Conservation (phyloP, 2,113 vertebrate species). For the Apeltes quadracus region DNA sequence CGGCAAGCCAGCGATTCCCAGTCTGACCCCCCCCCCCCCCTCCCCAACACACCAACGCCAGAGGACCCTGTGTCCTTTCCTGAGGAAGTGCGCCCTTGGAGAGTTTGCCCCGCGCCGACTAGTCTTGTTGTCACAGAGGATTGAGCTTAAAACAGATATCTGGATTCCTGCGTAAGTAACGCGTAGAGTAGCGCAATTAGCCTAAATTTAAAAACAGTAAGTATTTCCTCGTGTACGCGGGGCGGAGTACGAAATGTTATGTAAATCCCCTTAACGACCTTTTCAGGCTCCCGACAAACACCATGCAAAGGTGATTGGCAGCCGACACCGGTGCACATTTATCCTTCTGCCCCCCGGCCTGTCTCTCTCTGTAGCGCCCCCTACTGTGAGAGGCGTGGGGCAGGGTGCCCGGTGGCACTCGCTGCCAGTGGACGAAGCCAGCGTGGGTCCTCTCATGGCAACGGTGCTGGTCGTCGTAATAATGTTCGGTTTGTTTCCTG, state of each 20-base stretch:
- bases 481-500: constrained; percentile 81
- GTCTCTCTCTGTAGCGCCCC: constrained; percentile 80
- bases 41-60: no score
- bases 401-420: constrained; percentile 79
- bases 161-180: not conserved
- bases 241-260: constrained; percentile 80
- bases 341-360: constrained; percentile 73
- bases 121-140: constrained; percentile 7
- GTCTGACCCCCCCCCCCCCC: constrained; percentile 38
- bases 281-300: constrained; percentile 76
- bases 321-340: constrained; percentile 79
- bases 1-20: constrained; percentile 55
- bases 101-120: constrained; percentile 69
- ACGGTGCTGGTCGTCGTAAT: constrained; percentile 70
- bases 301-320: constrained; percentile 83
- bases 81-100: constrained; percentile 60
- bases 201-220: not conserved
- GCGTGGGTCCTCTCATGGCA: constrained; percentile 79
- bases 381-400: constrained; percentile 84
- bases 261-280: constrained; percentile 83
- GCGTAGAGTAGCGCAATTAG: not conserved
- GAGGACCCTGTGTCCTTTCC: constrained; percentile 62
- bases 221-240: constrained; percentile 61
- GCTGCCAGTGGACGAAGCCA: constrained; percentile 78
- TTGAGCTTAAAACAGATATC: constrained; percentile 7